A percentile compares a stretch with the other conserved stretches of the same genome.
Conservation (phyloP, 1,140 invertebrate genomes). For the Delia radicum region DNA sequence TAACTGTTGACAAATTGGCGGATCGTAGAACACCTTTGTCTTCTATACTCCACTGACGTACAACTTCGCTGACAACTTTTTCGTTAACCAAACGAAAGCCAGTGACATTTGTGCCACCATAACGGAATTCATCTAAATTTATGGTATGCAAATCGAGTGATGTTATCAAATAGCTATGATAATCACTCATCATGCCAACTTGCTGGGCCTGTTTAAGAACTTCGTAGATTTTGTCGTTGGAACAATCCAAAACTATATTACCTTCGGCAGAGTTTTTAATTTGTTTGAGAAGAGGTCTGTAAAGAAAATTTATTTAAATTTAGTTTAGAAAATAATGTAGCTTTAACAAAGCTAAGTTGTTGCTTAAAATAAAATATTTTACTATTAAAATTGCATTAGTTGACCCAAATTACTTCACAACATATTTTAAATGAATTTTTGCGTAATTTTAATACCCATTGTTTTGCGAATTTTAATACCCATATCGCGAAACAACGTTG, state of each 20-base stretch:
- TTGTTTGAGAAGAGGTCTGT: conserved; percentile 83
- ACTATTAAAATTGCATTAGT: too few relatives aligned
- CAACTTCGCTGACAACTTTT: conserved; percentile 66
- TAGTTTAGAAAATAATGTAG: too few relatives aligned
- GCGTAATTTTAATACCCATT: too few relatives aligned
- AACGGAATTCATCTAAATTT: conserved; percentile 90
- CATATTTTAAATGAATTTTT: too few relatives aligned
- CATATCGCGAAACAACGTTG: too few relatives aligned
- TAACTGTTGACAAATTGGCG: conserved; percentile 52
- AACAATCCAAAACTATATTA: conserved; percentile 89
- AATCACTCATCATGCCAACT: conserved; percentile 93
- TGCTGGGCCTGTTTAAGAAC: conserved; percentile 91
- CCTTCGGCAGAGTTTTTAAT: conserved; percentile 88
- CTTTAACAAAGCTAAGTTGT: too few relatives aligned
- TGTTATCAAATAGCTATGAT: conserved; percentile 88
- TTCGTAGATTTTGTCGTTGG: conserved; percentile 78
- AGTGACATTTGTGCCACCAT: conserved; percentile 91
- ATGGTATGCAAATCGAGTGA: conserved; percentile 87
- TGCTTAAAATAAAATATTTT: too few relatives aligned
- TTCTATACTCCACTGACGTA: conserved; percentile 70
- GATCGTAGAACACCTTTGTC: conserved; percentile 48
- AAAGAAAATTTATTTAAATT: not conserved
- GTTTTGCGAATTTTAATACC: too few relatives aligned
- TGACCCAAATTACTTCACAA: too few relatives aligned
- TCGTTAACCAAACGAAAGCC: conserved; percentile 70